Base-by-base conservation (phyloP, 2,797 vertebrate genomes). In the Lepus oiostolus region DNA sequence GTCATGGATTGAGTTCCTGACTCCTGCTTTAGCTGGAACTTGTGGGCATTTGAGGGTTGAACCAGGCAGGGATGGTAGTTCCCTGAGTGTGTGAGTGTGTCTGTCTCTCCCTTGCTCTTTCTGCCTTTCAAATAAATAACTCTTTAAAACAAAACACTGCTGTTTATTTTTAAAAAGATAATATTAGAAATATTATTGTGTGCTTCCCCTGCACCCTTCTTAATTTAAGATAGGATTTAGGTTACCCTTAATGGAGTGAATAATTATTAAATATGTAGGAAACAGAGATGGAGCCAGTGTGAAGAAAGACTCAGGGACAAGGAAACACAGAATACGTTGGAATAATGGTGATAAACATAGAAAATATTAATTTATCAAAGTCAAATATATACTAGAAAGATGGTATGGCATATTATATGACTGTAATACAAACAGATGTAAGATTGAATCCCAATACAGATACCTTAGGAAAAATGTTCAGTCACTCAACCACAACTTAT, bases 331-430 rank as follows among this genome's bases (percentile, higher is more conserved):
- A 65, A 16, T 82, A n/a, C 85, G 26, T 52, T 84, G 88, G 26
- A 14, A 71, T 91, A 83, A 74, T 84, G 21, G 68, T 60, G 21
- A 71, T 63, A 95, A 7, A 85, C 79, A 28, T 74, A 38, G 30
- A 93, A 93, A 81, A 50, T 71, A 70, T 1, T n/a, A 88, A 32
- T 74, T 81, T 88, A 24, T 91, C 86, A 7, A 94, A 67, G 42
- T 90, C 63, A 90, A 65, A 17, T 87, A 92, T 90, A 94, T 93
- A 83, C 47, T 83, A 4, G 38, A 90, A 85, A 70, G 21, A 1
- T 93, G 80, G 35, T 71, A n/a, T 77, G 63, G 32, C 28, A 0
- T 86, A 92, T 47, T 47, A 85, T 79, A 91, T 81, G 11, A 85
- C 54, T 76, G 6, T 83, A 60, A 71, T n/a, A 84, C 47, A 85